Evolutionary conservation across 2,113 vertebrate genomes (phyloP), one percentile per base, ranked within the genome.

Genomic region (Ifrita kowaldi): DNA sequence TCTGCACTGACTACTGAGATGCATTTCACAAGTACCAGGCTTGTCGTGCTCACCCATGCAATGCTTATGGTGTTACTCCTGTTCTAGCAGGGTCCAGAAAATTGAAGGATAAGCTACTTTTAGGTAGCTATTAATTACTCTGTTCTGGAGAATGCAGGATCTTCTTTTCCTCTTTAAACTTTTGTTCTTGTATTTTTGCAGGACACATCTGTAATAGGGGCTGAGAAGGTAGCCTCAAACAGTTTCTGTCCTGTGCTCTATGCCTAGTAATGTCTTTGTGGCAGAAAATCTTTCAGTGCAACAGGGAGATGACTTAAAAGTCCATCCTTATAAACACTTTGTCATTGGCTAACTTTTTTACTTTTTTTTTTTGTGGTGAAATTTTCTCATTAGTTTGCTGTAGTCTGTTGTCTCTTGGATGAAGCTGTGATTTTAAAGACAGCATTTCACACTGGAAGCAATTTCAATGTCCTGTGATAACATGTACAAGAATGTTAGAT

Each of bases 401-500:
- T 85, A 41, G 46, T 80, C 33, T 32, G 32, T 80, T 68, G 23
- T 85, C 44, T 67, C 8, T 13, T 88, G 37, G 59, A 63, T 86
- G 37, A 76, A 93, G 20, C 33, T 94, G 55, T 93, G 78, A 44
- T 78, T 87, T 89, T 75, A 62, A 88, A 80, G 39, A 22, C 50
- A 39, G 52, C n/a, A 53, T 84, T 95, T 94, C 84, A 92, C 70
- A 42, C 17, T 95, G 71, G 64, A 84, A 89, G 46, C 79, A 82
- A n/a, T 81, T 69, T 88, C 73, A 60, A 3, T 84, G 83, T 92
- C 85, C 76, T 94, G 4, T 92, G 53, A 87, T 95, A 89, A 92
- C 81, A 90, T 70, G 37, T 91, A 89, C 47, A 86, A 77, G 80
- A 95, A 94, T 92, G 87, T 94, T 55, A 62, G 67, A 89, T 83